Conservation (phyloP, 2,888 invertebrate genomes). For the Diloba caeruleocephala region DNA sequence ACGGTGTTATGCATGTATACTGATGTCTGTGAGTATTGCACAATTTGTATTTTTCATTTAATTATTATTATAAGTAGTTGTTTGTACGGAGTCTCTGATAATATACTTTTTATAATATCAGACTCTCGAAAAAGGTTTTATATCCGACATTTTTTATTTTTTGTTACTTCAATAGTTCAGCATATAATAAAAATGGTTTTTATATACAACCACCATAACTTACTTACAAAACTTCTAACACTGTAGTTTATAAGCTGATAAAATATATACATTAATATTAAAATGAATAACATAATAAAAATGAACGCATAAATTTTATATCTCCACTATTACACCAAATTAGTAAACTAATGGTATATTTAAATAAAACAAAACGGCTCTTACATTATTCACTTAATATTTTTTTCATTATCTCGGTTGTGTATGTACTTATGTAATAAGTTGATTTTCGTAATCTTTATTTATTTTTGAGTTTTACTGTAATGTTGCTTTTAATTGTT, state of each 20-base stretch:
- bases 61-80: constrained; percentile 63
- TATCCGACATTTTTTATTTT: constrained; percentile 71
- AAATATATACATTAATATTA: constrained; percentile 60
- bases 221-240: constrained; percentile 77
- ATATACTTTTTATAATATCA: constrained; percentile 68
- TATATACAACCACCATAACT: constrained; percentile 51
- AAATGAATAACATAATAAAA: too few relatives aligned
- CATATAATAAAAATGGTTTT: constrained; percentile 53
- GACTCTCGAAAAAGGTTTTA: constrained; percentile 68
- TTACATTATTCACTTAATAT: constrained; percentile 70
- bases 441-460: constrained; percentile 72
- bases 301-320: constrained; percentile 70
- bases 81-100: constrained; percentile 76
- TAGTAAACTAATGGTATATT: constrained; percentile 66
- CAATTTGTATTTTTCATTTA: constrained; percentile 77
- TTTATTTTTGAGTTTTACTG: constrained; percentile 81
- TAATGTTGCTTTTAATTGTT: constrained; percentile 83
- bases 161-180: constrained; percentile 57
- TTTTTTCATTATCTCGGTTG: constrained; percentile 83
- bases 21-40: constrained; percentile 87
- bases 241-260: constrained; percentile 73
- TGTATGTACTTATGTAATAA: constrained; percentile 90
- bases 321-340: constrained; percentile 84
- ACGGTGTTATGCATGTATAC: constrained; percentile 87
- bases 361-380: constrained; percentile 66